Evolutionary conservation across 2,797 vertebrate genomes (phyloP).

Genomic region (Odontamblyopus lacepedii): DNA sequence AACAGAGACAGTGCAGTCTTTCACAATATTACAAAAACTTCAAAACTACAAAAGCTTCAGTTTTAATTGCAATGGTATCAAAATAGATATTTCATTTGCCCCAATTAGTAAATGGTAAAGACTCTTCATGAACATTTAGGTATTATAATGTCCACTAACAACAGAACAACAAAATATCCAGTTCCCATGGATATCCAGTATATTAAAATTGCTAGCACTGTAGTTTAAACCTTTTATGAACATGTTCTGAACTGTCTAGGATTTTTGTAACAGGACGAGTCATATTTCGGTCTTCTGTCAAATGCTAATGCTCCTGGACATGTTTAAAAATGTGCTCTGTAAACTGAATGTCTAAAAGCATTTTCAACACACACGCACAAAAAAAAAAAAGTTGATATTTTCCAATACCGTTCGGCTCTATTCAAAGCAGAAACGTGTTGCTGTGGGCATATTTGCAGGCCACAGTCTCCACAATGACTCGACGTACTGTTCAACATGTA

Average conservation of each 20-base stretch:
- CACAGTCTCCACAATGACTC: conserved; percentile 29
- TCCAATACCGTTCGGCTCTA: not conserved
- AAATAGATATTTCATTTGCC: not conserved
- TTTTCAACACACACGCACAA: not conserved
- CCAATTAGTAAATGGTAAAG: not conserved
- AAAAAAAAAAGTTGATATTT: not conserved
- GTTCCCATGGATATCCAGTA: not conserved
- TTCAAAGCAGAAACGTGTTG: not conserved
- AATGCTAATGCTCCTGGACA: not conserved
- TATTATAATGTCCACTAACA: not conserved
- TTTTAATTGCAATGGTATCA: too few relatives aligned
- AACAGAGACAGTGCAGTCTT: not conserved
- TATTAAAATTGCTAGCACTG: not conserved
- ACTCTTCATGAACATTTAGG: not conserved
- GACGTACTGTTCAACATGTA: conserved; percentile 50
- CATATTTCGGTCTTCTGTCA: not conserved
- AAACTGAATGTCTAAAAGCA: not conserved
- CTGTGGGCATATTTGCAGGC: conserved; percentile 7
- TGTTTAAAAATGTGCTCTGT: not conserved
- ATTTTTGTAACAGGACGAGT: not conserved
- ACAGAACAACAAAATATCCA: not conserved
- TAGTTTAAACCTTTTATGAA: not conserved
- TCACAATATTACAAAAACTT: too few relatives aligned
- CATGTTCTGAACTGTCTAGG: not conserved
- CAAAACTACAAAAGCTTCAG: too few relatives aligned